Conservation (phyloP, 2,797 vertebrate species). For the Naso thynnoides region DNA sequence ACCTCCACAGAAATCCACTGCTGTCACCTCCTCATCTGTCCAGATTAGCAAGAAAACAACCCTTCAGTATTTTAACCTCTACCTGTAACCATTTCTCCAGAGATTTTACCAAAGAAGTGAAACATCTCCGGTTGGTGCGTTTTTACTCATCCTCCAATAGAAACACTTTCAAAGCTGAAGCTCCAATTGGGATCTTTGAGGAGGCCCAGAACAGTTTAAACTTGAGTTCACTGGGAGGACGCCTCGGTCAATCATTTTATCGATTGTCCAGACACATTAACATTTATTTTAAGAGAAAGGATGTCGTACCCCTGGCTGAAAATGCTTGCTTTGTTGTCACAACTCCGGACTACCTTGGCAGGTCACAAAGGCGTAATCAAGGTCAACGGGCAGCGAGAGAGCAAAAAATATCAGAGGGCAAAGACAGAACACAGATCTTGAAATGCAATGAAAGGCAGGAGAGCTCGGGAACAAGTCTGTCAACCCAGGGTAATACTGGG, state of each 20-base stretch:
- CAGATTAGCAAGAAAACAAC: constrained; percentile 32
- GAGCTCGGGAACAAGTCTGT: constrained; percentile 19
- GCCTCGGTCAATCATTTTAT: constrained; percentile 73
- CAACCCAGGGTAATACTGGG: constrained; percentile 25
- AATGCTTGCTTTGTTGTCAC: constrained; percentile 31
- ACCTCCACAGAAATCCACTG: constrained; percentile 37
- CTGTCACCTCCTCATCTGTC: constrained; percentile 25
- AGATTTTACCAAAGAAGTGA: constrained; percentile 31
- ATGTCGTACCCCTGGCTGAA: constrained; percentile 15
- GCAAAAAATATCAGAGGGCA: constrained; percentile 15
- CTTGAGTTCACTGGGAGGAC: constrained; percentile 51
- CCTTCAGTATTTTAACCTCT: constrained; percentile 31
- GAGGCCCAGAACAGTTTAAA: constrained; percentile 50
- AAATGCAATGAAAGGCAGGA: constrained; percentile 34
- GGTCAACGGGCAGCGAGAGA: constrained; percentile 45
- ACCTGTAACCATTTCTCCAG: constrained; percentile 1
- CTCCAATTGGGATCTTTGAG: constrained; percentile 73
- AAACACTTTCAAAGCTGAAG: constrained; percentile 67
- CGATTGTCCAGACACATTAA: constrained; percentile 76
- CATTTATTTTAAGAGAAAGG: constrained; percentile 75
- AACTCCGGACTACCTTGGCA: constrained; percentile 46
- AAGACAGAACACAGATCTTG: constrained; percentile 15
- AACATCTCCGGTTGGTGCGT: constrained; percentile 33
- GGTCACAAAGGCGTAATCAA: constrained; percentile 50
- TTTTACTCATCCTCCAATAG: constrained; percentile 71